Evolutionary conservation across 2,888 invertebrate species (phyloP), one percentile per base, ranked within the genome.

Genomic region (Ditula angustiorana): DNA sequence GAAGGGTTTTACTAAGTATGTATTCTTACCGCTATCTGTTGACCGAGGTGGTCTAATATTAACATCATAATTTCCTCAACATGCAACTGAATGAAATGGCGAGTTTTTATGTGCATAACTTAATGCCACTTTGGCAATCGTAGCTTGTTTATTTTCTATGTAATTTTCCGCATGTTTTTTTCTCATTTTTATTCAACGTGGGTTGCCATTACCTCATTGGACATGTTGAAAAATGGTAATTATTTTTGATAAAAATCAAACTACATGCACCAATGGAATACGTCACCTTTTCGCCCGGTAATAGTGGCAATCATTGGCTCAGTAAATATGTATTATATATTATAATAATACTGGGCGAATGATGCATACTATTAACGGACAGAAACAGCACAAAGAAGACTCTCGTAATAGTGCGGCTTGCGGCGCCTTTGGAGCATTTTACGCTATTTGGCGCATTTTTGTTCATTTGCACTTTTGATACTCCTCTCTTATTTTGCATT

Each of bases 341-440:
- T 8, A 57, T 24, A 52, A 63, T 63, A 63, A 63, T 63, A 63
- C 63, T 73, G 71, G 70, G 69, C 66, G 61, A 67, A 30, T 71
- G 72, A 71, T 69, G 68, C 61, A 59, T 67, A 57, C 33, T 67
- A 21, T 50, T 53, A 26, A 8, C 10, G 50, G 57, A 63, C 44
- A 5, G 21, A 13, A 19, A 28, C 57, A 26, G 37, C 57, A 5
- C 8, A 23, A 30, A 4, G 16, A 19, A 26, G 41, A 24, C 3
- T 19, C 7, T 21, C 10, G 2, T 11, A 33, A n/a, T n/a, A n/a
- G n/a, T n/a, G n/a, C n/a, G n/a, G n/a, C n/a, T n/a, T n/a, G n/a
- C n/a, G n/a, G n/a, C n/a, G n/a, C n/a, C n/a, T n/a, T n/a, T n/a
- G n/a, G n/a, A n/a, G n/a, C n/a, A n/a, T n/a, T n/a, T n/a, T n/a